Base-by-base conservation (phyloP, 2,797 vertebrate genomes). In the Peromyscus aztecus region DNA sequence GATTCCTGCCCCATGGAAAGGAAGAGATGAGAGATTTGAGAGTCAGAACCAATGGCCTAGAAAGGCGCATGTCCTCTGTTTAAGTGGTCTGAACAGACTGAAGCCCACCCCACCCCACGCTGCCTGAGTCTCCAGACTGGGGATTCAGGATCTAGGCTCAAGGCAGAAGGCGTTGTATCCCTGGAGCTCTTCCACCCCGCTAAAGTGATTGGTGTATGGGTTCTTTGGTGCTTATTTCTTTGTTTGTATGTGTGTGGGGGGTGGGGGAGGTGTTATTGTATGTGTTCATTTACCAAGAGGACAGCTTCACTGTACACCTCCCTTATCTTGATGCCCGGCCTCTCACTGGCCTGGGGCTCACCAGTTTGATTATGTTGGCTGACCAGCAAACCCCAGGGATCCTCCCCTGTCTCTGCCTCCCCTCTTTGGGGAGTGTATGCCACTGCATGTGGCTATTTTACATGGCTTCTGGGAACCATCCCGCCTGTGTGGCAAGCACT, bases 81-180 rank as follows among this genome's bases (percentile, higher is more conserved):
- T 52, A 94, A 91, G 71, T 61, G 55, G 3, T 34, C 34, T 65
- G 17, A 94, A 31, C 16, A 91, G 65, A 65, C 24, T 78, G 16
- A 59, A 2, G 49, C 49, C 49, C 49, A 49, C 49, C 67, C 61
- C 21, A 49, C 24, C 17, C 9, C 21, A 46, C 0, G 8, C 17
- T 52, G 21, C 85, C 24, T 87, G 89, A 95, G 78, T 34, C 65
- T 84, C 1, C 46, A 52, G 57, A 85, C 59, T 84, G 2, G 91
- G 49, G 16, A 86, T 93, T 90, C 21, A 4, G 12, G 65, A 57
- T 46, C 9, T 49, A 82, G 67, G 73, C 24, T 59, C 83, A 67
- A n/a, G 23, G 34, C 78, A 21, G 65, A 37, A 76, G 13, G 65
- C 82, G 88, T 31, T 78, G 13, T 59, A 34, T 95, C 67, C 91